phyloP scores from a whole-genome alignment of 2,113 vertebrate species.

The Dasyprocta punctata region DNA sequence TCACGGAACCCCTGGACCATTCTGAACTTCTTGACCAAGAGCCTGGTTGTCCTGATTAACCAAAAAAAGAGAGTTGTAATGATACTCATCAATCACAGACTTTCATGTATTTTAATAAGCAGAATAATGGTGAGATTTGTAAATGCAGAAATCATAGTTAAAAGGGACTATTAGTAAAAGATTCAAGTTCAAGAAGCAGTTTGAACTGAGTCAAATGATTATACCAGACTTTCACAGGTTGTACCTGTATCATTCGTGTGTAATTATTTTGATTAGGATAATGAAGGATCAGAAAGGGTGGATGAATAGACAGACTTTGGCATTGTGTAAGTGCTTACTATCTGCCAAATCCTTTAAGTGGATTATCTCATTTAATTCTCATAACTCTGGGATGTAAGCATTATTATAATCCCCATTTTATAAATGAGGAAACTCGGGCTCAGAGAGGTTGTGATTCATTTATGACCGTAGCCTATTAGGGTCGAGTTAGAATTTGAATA shows the following conservation, averaged over 20 bases:
- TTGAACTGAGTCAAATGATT: neutral
- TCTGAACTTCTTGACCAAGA: conserved; percentile 11
- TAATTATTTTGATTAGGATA: neutral
- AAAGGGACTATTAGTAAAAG: neutral
- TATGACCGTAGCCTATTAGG: neutral
- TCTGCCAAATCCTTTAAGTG: neutral
- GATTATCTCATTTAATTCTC: neutral
- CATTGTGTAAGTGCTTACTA: neutral
- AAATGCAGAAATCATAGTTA: conserved; percentile 35
- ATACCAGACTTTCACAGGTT: neutral
- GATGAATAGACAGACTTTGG: neutral
- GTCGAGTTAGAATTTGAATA: neutral
- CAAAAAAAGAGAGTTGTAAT: neutral
- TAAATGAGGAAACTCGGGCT: neutral
- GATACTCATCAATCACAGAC: neutral
- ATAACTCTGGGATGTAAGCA: neutral
- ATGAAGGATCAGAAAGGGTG: neutral
- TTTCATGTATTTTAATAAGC: neutral
- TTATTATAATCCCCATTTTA: neutral
- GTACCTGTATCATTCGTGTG: neutral
- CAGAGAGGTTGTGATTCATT: neutral
- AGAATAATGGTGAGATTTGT: neutral
- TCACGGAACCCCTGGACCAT: neutral
- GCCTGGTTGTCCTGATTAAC: neutral
- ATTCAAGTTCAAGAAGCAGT: conserved; percentile 28